Base-by-base conservation (phyloP, 2,888 invertebrate genomes). In the Aethes cnicana region DNA sequence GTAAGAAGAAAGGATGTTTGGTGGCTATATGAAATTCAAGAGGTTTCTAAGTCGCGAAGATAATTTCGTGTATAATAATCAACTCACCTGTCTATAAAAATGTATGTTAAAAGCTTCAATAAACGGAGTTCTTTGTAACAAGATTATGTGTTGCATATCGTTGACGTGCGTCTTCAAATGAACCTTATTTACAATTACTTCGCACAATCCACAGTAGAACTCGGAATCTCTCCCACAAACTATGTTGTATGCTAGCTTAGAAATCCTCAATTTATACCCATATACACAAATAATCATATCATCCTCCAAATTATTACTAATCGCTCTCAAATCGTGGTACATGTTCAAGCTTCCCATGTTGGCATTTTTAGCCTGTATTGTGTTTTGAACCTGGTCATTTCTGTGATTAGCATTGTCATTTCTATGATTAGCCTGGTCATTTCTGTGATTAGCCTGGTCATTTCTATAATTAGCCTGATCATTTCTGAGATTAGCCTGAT, bases 51-150 rank as follows among this genome's bases (percentile, higher is more conserved):
- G n/a, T n/a, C n/a, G n/a, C n/a, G n/a, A n/a, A n/a, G n/a, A n/a
- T n/a, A n/a, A n/a, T n/a, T n/a, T n/a, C n/a, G n/a, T n/a, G n/a
- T n/a, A n/a, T n/a, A n/a, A n/a, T n/a, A n/a, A n/a, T n/a, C n/a
- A 39, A 63, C 68, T 65, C 26, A 72, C 72, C 57, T 42, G 26
- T 60, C 72, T 58, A 7, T 70, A 64, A 5, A 69, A 42, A 43
- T 72, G 50, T 52, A 11, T 20, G 25, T 4, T 46, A 32, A 33
- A 59, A 55, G 36, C 50, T 3, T 54, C 37, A 0, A 65, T 48
- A 17, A 66, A 70, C 0, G 61, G 61, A 0, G 56, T 44, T 1
- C 25, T 17, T 3, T 43, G 48, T 7, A 68, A 2, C 1, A 17
- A 16, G 0, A 21, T 23, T 1, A 58, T 1, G 47, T 70, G 71